Conservation (phyloP, 2,113 vertebrate species). For the Brachypteracias leptosomus region DNA sequence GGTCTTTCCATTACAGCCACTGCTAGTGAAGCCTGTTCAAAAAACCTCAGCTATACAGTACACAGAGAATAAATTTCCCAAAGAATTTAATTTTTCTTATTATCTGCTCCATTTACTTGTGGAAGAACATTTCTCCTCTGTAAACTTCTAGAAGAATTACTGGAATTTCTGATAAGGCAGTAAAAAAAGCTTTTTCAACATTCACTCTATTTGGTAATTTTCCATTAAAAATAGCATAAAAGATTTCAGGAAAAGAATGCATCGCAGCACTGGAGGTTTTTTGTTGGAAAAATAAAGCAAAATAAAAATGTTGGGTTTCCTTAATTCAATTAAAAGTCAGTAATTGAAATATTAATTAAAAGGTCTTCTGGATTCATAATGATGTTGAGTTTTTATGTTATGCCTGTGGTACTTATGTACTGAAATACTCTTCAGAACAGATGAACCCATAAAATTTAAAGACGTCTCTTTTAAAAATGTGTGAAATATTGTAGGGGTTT, state of each 20-base stretch:
- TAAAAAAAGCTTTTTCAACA: neutral
- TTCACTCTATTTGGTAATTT: neutral
- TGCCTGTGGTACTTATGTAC: neutral
- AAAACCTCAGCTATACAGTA: neutral
- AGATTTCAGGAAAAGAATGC: neutral
- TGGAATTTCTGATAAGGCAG: constrained; percentile 42
- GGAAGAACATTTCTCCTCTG: neutral
- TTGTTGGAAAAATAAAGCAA: constrained; percentile 19
- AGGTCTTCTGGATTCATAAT: neutral
- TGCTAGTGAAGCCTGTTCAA: neutral
- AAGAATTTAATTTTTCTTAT: neutral
- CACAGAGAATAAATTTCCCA: neutral
- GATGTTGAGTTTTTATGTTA: constrained; percentile 9
- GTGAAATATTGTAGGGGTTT: constrained; percentile 8
- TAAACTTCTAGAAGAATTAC: constrained; percentile 43
- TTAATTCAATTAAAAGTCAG: constrained; percentile 6
- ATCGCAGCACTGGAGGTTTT: neutral
- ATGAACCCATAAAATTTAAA: constrained; percentile 3
- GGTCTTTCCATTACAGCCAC: neutral
- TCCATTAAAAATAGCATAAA: constrained; percentile 23
- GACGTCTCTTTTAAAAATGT: neutral
- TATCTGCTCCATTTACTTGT: constrained; percentile 8
- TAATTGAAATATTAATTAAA: constrained; percentile 3
- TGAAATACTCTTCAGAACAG: constrained; percentile 8
- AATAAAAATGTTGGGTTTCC: neutral